Percentiles rank a stretch among this genome's conserved stretches.
phyloP scores from a whole-genome alignment of 2,888 invertebrate species.

The Drosophila multiciliata region DNA sequence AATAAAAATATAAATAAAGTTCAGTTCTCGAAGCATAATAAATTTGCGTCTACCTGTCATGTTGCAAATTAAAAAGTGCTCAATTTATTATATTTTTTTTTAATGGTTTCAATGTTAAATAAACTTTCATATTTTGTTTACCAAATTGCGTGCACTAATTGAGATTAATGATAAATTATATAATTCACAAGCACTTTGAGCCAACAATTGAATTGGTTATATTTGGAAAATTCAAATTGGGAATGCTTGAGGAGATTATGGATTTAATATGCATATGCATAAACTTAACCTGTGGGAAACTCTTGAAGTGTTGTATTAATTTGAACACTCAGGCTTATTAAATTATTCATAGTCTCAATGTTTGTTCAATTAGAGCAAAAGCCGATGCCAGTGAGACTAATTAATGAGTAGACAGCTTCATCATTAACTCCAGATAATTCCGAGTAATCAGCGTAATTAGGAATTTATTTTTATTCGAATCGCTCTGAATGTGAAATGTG shows the following conservation, averaged over 20 bases:
- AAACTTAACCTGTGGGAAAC: conserved; percentile 2
- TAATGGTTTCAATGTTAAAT: background rate
- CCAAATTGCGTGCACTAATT: background rate
- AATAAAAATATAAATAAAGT: background rate
- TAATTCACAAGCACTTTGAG: conserved; percentile 1
- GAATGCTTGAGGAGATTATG: conserved; percentile 21
- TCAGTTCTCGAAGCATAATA: background rate
- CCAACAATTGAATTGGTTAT: background rate
- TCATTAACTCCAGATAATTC: conserved; percentile 33
- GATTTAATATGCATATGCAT: background rate
- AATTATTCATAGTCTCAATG: conserved; percentile 56
- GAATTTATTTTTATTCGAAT: conserved; percentile 54
- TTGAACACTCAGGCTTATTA: conserved; percentile 40
- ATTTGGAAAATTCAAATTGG: background rate
- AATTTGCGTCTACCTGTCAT: background rate
- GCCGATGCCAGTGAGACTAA: conserved; percentile 49
- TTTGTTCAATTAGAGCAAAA: conserved; percentile 65
- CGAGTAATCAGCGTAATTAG: conserved; percentile 70
- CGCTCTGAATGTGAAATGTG: background rate
- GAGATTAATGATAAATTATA: background rate
- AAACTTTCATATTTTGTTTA: background rate
- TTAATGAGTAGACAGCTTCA: conserved; percentile 50
- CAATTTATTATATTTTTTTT: background rate
- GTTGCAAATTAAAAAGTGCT: background rate
- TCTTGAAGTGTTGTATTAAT: conserved; percentile 54